These are phyloP conservation scores for Callinectes sapidus DNA, from an alignment of 2,888 invertebrate genomes.

Conservation along the genomic window DNA sequence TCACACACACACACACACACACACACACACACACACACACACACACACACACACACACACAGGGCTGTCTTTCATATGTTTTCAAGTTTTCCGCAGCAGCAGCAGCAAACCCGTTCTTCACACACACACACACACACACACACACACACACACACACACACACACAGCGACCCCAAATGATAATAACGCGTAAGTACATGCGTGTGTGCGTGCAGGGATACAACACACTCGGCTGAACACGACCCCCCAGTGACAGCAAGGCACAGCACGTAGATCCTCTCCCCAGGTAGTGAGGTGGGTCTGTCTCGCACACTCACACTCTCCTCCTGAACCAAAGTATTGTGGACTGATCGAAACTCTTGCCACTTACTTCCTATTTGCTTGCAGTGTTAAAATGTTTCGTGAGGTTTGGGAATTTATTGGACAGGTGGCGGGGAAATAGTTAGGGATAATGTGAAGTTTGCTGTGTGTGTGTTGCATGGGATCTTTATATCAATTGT, in stretches of 20 bases:
- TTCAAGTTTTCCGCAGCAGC: background rate
- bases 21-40: constrained; percentile 37
- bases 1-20: constrained; percentile 32
- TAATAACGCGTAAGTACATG: background rate
- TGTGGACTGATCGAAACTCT: background rate
- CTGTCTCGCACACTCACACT: background rate
- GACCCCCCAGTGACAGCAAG: background rate
- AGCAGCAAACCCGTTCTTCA: background rate
- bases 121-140: background rate
- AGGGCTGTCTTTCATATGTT: background rate
- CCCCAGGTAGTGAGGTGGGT: background rate
- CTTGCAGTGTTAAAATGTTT: background rate
- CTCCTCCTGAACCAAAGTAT: background rate
- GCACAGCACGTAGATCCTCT: background rate
- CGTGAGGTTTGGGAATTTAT: background rate
- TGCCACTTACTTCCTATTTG: background rate
- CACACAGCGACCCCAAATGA: background rate
- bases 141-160: constrained; percentile 14
- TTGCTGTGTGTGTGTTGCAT: background rate
- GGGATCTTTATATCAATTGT: background rate
- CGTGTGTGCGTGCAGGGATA: background rate
- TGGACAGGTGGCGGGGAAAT: background rate
- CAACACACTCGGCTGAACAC: background rate
- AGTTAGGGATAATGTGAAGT: background rate
- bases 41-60: constrained; percentile 35